Base-by-base conservation (phyloP, 2,113 vertebrate genomes). In the Addax nasomaculatus region DNA sequence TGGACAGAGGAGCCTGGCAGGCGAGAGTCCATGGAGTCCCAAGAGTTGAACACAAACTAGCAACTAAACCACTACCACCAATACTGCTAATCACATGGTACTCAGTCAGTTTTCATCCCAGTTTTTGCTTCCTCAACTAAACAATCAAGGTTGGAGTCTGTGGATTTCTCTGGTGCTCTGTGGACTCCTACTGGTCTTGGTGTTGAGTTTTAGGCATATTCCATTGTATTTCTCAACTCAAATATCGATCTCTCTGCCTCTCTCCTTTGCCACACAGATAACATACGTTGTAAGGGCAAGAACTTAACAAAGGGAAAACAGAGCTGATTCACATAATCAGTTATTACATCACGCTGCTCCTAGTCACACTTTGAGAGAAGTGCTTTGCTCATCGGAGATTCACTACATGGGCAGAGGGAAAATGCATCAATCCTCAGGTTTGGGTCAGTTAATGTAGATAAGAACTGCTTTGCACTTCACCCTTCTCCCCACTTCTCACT, bases 271-370 rank as follows among this genome's bases (percentile, higher is more conserved):
- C 27, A 70, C 30, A 14, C 27, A 11, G n/a, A 57, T 36, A 62
- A 33, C 0, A 7, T 21, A 78, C 92, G 55, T 30, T 25, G 11
- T 67, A 7, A 49, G n/a, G 45, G 57, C 23, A 84, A 57, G 49
- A 90, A 11, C 9, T 7, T 23, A 6, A 14, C 4, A 12, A n/a
- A 19, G 8, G 45, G 5, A 29, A 70, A 90, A 47, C 0, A 43
- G 29, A 73, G 21, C 27, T 36, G 27, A 33, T n/a, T 36, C 27
- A 5, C 4, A 53, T 3, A 58, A 49, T 16, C 2, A 0, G 2
- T 8, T 57, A 16, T 23, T 17, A 47, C 0, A 6, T 30, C 5
- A 3, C 1, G 13, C 23, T 70, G 27, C 47, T 70, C 55, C 80
- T 49, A 15, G 3, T 76, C 39, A 39, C 21, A 14, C 17, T 86